A percentile compares a stretch with the other conserved stretches of the same genome.
These are phyloP conservation scores for Etheostoma perlongum DNA, from an alignment of 2,797 vertebrate genomes.

Conservation along the genomic window DNA sequence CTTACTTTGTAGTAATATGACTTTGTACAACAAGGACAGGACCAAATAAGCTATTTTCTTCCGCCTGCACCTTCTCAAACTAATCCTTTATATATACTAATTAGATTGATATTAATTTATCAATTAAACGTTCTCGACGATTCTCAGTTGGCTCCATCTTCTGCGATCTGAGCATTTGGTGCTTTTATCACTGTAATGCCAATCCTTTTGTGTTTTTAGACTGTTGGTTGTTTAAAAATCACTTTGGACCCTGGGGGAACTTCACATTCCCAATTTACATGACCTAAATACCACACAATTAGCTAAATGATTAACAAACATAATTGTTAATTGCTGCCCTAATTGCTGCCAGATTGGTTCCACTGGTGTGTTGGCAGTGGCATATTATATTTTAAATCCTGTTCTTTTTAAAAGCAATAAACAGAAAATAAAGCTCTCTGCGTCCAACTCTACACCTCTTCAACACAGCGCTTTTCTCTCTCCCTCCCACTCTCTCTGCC, in stretches of 20 bases:
- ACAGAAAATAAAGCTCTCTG: conserved; percentile 45
- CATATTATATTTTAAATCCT: conserved; percentile 24
- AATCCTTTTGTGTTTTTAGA: neutral
- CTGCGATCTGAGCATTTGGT: neutral
- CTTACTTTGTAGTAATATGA: too few relatives aligned
- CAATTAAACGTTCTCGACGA: neutral
- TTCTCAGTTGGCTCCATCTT: neutral
- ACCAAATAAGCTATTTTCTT: too few relatives aligned
- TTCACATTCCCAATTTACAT: conserved; percentile 11
- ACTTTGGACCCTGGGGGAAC: conserved; percentile 5
- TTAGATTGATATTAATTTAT: neutral
- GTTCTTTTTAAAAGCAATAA: conserved; percentile 49
- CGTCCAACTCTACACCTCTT: conserved; percentile 58
- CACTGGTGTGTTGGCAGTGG: conserved; percentile 34
- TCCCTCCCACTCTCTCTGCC: conserved; percentile 56
- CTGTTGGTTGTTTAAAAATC: neutral
- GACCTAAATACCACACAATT: conserved; percentile 41
- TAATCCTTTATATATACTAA: too few relatives aligned
- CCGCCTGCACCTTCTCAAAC: too few relatives aligned
- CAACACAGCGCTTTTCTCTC: conserved; percentile 32
- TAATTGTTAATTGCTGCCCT: conserved; percentile 19
- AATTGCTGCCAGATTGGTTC: conserved; percentile 46
- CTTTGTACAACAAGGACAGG: too few relatives aligned
- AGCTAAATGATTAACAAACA: conserved; percentile 34
- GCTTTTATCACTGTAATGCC: neutral